Percentiles rank a stretch among this genome's conserved stretches.
Conservation (phyloP, 2,888 invertebrate genomes). For the Didymodactylos carnosus region DNA sequence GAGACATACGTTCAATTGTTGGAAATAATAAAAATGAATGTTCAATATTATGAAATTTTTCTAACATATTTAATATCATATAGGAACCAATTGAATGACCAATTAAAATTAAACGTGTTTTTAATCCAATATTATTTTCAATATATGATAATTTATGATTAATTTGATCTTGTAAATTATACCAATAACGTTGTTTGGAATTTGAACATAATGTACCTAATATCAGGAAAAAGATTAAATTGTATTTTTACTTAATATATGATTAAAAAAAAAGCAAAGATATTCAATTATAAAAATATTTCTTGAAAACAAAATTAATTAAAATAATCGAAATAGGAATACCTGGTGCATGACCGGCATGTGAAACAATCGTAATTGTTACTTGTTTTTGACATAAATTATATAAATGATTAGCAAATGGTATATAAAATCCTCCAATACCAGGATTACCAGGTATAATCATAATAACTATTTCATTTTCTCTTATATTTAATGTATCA, state of each 20-base stretch:
- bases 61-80: conserved; percentile 53
- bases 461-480: no score
- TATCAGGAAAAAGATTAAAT: no score
- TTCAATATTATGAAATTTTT: conserved; percentile 32
- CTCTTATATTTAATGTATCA: no score
- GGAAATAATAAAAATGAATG: conserved; percentile 54
- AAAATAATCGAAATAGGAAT: no score
- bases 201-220: no score
- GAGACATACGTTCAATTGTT: conserved; percentile 60
- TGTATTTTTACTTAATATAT: no score
- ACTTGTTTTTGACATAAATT: not conserved
- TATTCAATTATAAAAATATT: no score
- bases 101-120: conserved; percentile 21
- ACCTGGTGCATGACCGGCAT: not conserved
- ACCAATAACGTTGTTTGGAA: no score
- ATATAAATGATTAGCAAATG: not conserved
- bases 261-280: no score
- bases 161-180: conserved; percentile 54
- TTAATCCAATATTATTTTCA: conserved; percentile 48
- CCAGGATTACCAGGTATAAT: not conserved
- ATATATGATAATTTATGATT: conserved; percentile 60
- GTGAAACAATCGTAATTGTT: not conserved
- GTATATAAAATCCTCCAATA: not conserved
- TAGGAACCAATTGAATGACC: conserved; percentile 74
- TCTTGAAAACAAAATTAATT: no score